Base-by-base conservation (phyloP, 2,797 vertebrate genomes). In the Ambastaia sidthimunki region DNA sequence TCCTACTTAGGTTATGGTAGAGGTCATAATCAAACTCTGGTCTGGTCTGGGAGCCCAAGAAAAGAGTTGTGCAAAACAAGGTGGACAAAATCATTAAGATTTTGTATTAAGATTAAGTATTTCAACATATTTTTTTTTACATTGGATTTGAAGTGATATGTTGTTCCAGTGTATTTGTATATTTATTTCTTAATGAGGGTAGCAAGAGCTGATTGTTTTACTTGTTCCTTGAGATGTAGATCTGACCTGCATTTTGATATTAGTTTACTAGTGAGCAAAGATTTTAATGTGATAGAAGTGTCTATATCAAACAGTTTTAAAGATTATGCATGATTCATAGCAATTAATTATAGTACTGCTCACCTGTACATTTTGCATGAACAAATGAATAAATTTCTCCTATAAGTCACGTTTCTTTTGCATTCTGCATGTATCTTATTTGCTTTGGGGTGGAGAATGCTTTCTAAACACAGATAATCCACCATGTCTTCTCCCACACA, bases 341-440 rank as follows among this genome's bases (percentile, higher is more conserved):
- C 82, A 82, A 54, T 67, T 85, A 78, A 76, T 85, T 81, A 80
- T 86, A 79, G 50, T 55, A 80, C 76, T 80, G 82, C 73, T 75
- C 11, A 78, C 37, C 44, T 85, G 82, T 91, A 88, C 88, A 83
- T 91, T 90, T 92, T 87, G 91, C 91, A 93, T 92, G 89, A 93
- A 92, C 93, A 94, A 93, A 62, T 18, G 2, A 60, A 60, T 18
- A 62, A 93, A 85, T 55, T 76, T 88, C 41, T 82, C 50, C 31
- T 54, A 44, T 44, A 80, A 67, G 63, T 77, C 76, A 55, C 88
- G 88, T 90, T 80, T 88, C 88, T 88, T 59, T 44, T 59, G 28
- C 21, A 71, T 73, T 84, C 13, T 86, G 80, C 0, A 44, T 70
- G 55, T 18, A 3, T 65, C 34, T 41, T 62, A 37, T 52, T 41